Evolutionary conservation across 2,888 invertebrate genomes (phyloP), one percentile per base, ranked within the genome.

Genomic region (Candidula unifasciata): DNA sequence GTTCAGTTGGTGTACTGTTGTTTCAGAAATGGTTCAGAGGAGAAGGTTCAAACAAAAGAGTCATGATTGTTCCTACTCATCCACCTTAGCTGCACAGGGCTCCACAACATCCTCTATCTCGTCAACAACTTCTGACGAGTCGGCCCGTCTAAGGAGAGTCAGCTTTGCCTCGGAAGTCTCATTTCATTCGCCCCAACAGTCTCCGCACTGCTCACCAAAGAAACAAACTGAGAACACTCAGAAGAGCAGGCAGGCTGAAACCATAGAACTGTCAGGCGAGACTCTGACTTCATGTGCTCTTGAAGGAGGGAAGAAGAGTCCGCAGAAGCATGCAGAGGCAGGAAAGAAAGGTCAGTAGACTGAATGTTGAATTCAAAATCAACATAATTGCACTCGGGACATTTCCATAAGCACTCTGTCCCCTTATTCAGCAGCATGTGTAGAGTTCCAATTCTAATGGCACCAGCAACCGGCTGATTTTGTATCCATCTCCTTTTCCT

Each of bases 141-240:
- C 60, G 27, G 54, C 68, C 24, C 82, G 84, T 0, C 60, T 89
- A 21, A 93, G 93, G 88, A 91, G 92, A 79, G 93, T 93, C 66
- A 93, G 92, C 83, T 93, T 93, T 89, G 92, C 93, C 1, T 92
- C 93, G 52, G 92, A 93, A 86, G 92, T 93, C 44, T 92, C 91
- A 27, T 93, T 93, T 88, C 93, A 93, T 85, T 92, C 93, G 8
- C 89, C 89, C 33, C 87, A 85, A 44, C 89, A 89, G 76, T 91
- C 90, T 82, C 91, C 91, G 0, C 89, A 90, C 30, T 74, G 86
- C n/a, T 89, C 90, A 3, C 90, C 90, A 30, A 85, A 86, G 74
- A 78, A 85, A 35, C 85, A 82, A 37, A 44, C 71, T 1, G 80
- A 71, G n/a, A 54, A 83, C 66, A 35, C 78, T 54, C 77, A 85